phyloP scores from a whole-genome alignment of 2,888 invertebrate genomes.

The Heteropelma amictum region DNA sequence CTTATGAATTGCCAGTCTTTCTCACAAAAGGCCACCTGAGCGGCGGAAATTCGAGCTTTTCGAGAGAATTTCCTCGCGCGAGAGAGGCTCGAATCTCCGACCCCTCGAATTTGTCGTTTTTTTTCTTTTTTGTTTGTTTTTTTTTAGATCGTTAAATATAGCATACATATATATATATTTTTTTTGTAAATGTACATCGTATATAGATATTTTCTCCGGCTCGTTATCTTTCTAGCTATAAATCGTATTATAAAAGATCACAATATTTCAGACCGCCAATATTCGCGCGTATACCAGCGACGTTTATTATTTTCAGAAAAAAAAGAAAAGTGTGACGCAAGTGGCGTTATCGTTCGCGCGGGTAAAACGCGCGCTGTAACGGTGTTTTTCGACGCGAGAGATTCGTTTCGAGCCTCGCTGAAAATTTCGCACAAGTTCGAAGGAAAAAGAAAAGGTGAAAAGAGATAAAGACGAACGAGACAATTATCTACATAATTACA shows the following conservation, averaged over 20 bases:
- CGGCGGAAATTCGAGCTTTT: slow-evolving; percentile 36
- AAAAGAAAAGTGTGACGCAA: slow-evolving; percentile 30
- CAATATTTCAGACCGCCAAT: slow-evolving; percentile 60
- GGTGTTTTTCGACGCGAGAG: slow-evolving; percentile 51
- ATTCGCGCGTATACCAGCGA: slow-evolving; percentile 43
- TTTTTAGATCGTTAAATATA: slow-evolving; percentile 42
- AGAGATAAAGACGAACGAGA: slow-evolving; percentile 51
- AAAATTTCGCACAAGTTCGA: slow-evolving; percentile 34
- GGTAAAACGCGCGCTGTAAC: slow-evolving; percentile 16
- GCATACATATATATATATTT: no score
- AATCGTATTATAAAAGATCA: slow-evolving; percentile 60
- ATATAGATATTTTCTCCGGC: slow-evolving; percentile 29
- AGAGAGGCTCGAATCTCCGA: slow-evolving; percentile 13
- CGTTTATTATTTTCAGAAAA: slow-evolving; percentile 30
- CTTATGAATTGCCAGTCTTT: slow-evolving; percentile 73
- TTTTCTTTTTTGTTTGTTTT: neutral
- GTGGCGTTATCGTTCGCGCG: slow-evolving; percentile 38
- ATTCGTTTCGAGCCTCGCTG: slow-evolving; percentile 51
- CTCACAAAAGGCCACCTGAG: slow-evolving; percentile 73
- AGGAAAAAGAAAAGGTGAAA: slow-evolving; percentile 51
- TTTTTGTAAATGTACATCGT: slow-evolving; percentile 56
- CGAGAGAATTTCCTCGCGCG: neutral
- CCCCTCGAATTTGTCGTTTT: slow-evolving; percentile 30
- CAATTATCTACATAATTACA: slow-evolving; percentile 61
- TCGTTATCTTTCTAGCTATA: slow-evolving; percentile 51